Evolutionary conservation across 1,140 invertebrate species (phyloP).

Genomic region (Steinernema khuongi): DNA sequence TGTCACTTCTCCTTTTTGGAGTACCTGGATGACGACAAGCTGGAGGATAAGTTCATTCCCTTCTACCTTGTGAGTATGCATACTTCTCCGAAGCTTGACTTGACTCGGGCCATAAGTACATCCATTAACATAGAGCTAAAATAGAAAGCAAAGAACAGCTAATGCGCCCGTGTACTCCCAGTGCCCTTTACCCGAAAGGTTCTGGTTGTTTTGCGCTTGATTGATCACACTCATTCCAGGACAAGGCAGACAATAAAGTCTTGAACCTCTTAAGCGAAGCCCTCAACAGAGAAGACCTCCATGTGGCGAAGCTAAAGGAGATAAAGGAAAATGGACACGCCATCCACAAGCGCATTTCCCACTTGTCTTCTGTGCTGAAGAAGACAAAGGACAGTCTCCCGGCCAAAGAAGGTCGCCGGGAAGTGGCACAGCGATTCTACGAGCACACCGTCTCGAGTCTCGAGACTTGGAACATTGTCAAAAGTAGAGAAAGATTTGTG

Average conservation of each 20-base stretch:
- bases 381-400: background rate
- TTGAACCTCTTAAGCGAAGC: background rate
- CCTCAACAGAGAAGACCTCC: background rate
- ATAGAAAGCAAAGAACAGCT: too few relatives aligned
- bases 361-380: background rate
- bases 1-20: constrained; percentile 48
- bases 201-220: too few relatives aligned
- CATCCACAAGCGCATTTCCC: background rate
- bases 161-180: too few relatives aligned
- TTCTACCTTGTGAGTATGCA: constrained; percentile 33
- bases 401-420: background rate
- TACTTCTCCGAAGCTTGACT: too few relatives aligned
- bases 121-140: too few relatives aligned
- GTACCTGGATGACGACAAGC: constrained; percentile 34
- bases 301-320: background rate
- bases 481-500: background rate
- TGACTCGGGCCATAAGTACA: too few relatives aligned
- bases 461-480: background rate
- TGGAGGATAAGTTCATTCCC: constrained; percentile 36
- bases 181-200: too few relatives aligned
- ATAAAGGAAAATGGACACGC: background rate
- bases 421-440: background rate
- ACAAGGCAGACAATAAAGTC: background rate
- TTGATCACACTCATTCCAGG: too few relatives aligned
- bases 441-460: constrained; percentile 1